Evolutionary conservation across 2,888 invertebrate species (phyloP).

Genomic region (Unio delphinus): DNA sequence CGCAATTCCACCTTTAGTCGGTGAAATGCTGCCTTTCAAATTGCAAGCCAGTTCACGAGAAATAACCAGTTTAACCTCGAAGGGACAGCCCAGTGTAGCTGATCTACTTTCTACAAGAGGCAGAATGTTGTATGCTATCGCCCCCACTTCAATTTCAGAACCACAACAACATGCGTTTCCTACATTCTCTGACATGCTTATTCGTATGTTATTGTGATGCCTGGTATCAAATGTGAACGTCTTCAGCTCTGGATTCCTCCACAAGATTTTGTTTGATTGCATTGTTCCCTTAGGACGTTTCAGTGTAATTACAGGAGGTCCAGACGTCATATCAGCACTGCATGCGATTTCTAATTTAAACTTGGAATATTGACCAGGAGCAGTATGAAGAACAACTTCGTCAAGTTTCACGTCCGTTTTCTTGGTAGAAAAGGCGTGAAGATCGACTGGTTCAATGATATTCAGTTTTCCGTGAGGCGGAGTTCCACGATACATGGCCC

Average conservation of each 20-base stretch:
- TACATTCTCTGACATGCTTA: background rate
- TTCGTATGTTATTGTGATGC: constrained; percentile 5
- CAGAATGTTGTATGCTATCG: constrained; percentile 16
- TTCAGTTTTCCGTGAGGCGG: constrained; percentile 69
- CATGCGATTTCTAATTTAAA: constrained; percentile 33
- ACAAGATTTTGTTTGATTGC: background rate
- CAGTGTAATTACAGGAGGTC: background rate
- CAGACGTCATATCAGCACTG: background rate
- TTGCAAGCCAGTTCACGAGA: too few species aligned
- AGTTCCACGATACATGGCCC: constrained; percentile 73
- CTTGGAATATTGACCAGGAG: constrained; percentile 9
- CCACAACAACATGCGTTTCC: constrained; percentile 12
- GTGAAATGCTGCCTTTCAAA: too few species aligned
- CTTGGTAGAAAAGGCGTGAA: constrained; percentile 49
- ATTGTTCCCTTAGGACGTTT: background rate
- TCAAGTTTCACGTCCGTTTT: constrained; percentile 23
- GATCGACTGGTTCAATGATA: constrained; percentile 57
- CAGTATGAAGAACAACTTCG: background rate
- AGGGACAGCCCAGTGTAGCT: too few species aligned
- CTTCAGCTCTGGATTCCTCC: constrained; percentile 2
- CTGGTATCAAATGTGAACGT: constrained; percentile 10
- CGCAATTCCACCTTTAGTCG: too few species aligned
- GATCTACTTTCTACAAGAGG: constrained; percentile 3
- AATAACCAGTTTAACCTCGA: too few species aligned
- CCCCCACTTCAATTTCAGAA: constrained; percentile 4